Base-by-base conservation (phyloP, 2,113 vertebrate genomes). In the Dipodomys stephensi region DNA sequence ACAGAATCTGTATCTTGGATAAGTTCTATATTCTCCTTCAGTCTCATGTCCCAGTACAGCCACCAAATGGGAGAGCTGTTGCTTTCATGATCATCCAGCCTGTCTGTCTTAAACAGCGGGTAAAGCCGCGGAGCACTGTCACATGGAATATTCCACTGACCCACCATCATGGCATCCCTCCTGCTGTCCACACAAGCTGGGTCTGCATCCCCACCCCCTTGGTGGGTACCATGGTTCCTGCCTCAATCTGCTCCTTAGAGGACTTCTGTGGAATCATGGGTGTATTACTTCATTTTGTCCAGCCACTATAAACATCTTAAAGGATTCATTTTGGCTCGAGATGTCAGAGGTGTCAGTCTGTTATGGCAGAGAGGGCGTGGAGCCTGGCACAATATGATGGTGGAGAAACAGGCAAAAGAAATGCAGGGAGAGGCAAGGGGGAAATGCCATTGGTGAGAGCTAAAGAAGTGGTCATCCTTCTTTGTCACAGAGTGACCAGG, bases 141-240 rank as follows among this genome's bases (percentile, higher is more conserved):
- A 12, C 25, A 71, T 2, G 0, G 44, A 27, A 16, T 65, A 67
- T 22, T 44, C 25, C 0, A 0, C 18, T 32, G 6, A 83, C 46
- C 12, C 27, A 81, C 18, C 18, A 1, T 35, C 27, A 82, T 44
- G 77, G 2, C 49, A 49, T 49, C 15, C 53, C 5, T 81, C 12
- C 6, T 83, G 5, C n/a, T 79, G 4, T 72, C 64, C 49, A 39
- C 57, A 65, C 32, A 30, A 82, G 1, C 19, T 57, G n/a, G 8
- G 1, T 44, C n/a, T 67, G 20, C 82, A 71, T 44, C 4, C 4
- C 25, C 13, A 19, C 27, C 4, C 25, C 2, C 86, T 57, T 25
- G 13, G 1, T 7, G 23, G 2, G 1, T 16, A 12, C 3, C 13
- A 19, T 62, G 23, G 6, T 64, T 27, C 20, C 10, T 30, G 8